Evolutionary conservation across 2,113 vertebrate species (phyloP), one percentile per base, ranked within the genome.

Genomic region (Mohoua ochrocephala): DNA sequence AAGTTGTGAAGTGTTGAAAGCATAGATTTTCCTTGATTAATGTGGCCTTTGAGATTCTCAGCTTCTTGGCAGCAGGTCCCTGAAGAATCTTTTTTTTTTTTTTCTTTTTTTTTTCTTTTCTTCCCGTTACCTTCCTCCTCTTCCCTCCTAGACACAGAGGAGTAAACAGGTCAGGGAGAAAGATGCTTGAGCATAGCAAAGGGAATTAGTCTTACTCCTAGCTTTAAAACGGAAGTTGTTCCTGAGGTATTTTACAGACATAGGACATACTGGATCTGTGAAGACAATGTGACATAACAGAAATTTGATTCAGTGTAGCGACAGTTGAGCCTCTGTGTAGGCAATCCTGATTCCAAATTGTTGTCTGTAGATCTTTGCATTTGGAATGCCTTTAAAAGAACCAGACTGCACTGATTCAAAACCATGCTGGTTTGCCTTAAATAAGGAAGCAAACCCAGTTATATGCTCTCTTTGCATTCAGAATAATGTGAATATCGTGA

Each of bases 11-110:
- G 85, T 96, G 87, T 76, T 95, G 49, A 97, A 97, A 97, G 73
- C 73, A 73, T 59, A 71, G 94, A 95, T 93, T 84, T 95, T 96
- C 54, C 75, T 74, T 95, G 96, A 97, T 98, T 97, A 97, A 94
- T 84, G 73, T 79, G 96, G 81, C 56, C 87, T 93, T 96, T 91
- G 77, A 94, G 82, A 80, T 75, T 95, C 79, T 86, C 31, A 93
- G 41, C 75, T 96, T 91, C 92, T 94, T 95, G 87, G 67, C 81
- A 92, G 79, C 31, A 33, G 57, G 27, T 92, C 84, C 42, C 67
- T 74, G 37, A 93, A 91, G 81, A 91, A 80, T 81, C 3, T 67
- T 87, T 53, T 77, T 18, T 6, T 27, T 59, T 59, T 60, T 37
- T 8, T 60, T 45, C 14, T 18, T 6, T 27, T 59, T 59, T 60